Evolutionary conservation across 2,888 invertebrate genomes (phyloP), one percentile per base, ranked within the genome.

Genomic region (Lacanobia wlatinum): DNA sequence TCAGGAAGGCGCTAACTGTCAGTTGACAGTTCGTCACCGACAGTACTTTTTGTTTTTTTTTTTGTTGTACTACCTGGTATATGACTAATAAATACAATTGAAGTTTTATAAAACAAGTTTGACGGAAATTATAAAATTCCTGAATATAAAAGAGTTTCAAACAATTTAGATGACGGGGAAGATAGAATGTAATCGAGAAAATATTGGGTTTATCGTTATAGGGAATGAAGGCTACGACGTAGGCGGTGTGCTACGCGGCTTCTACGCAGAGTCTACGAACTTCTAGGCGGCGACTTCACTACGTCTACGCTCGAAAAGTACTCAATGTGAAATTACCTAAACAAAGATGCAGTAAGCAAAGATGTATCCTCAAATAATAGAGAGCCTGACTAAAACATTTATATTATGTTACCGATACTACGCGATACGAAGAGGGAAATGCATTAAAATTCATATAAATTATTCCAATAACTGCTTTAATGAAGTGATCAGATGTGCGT

Each of bases 401-500:
- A 4, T 2, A 14, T 73, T 59, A 50, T 34, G 9, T 8, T 23
- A 23, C 23, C 16, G 4, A 9, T 14, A 7, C 23, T 40, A 48
- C 12, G 28, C 23, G 7, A 34, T 5, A 46, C 38, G 55, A 56
- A 55, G n/a, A 59, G 18, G 38, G 48, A 28, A 80, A 66, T 70
- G 46, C 48, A 70, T 67, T 70, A 50, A 63, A 73, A 61, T 55
- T 53, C 58, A 62, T 66, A 61, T 75, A 60, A 78, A 52, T 73
- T 48, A 55, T 64, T 68, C 48, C 62, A 70, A 74, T 72, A 80
- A 74, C 63, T 66, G 68, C 67, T 80, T 23, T 60, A 76, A 70
- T 78, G 76, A 73, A 84, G 67, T 80, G 84, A 84, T 85, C 82
- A 84, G 65, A 80, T 83, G 85, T 85, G 75, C 64, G 81, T 80